A percentile compares a stretch with the other conserved stretches of the same genome.
phyloP scores from a whole-genome alignment of 2,888 invertebrate genomes.

The Troides aeacus region DNA sequence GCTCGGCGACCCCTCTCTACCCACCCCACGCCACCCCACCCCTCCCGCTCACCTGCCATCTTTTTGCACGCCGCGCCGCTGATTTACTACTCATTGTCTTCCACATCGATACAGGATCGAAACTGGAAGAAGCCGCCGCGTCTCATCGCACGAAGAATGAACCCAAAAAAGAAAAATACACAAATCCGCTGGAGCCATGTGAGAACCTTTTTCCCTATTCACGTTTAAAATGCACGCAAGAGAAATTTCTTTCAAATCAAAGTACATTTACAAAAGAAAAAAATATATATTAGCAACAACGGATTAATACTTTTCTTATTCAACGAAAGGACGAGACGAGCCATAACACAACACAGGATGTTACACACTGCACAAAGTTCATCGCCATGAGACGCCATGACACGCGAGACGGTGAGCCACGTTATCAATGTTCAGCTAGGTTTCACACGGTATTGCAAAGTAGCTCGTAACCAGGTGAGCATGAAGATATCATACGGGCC shows the following conservation, averaged over 20 bases:
- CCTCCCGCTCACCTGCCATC: constrained; percentile 19
- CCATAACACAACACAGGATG: no score
- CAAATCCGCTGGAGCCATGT: constrained; percentile 4
- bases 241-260: background rate
- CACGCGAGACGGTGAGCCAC: no score
- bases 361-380: no score
- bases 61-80: constrained; percentile 31
- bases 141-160: constrained; percentile 18
- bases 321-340: no score
- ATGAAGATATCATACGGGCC: no score
- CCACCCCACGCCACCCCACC: background rate
- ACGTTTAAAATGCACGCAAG: background rate
- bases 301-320: no score
- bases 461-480: no score
- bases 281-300: no score
- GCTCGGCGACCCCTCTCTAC: constrained; percentile 7
- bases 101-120: constrained; percentile 31
- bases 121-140: constrained; percentile 32
- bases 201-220: constrained; percentile 11
- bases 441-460: no score
- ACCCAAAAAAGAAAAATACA: constrained; percentile 12
- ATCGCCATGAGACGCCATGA: no score
- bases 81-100: constrained; percentile 46
- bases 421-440: no score
- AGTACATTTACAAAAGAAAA: no score